A percentile compares a stretch with the other conserved stretches of the same genome.
These are phyloP conservation scores for Andinoacara biseriatus DNA, from an alignment of 2,113 vertebrate species.

Conservation along the genomic window DNA sequence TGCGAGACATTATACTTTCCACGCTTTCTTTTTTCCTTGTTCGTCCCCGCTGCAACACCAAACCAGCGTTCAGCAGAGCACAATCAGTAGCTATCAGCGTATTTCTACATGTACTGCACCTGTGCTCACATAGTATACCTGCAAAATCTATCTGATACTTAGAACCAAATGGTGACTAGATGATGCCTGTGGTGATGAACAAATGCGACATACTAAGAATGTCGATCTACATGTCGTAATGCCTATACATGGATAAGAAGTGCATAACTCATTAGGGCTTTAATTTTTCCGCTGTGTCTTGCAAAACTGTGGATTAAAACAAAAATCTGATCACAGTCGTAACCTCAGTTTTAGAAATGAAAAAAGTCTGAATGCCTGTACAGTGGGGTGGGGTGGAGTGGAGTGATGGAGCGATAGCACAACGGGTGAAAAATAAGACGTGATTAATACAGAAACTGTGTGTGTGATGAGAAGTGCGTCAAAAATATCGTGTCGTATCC, in stretches of 20 bases:
- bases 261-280: conserved; percentile 43
- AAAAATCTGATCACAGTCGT: conserved; percentile 12
- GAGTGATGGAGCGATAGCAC: conserved; percentile 24
- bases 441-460: conserved; percentile 38
- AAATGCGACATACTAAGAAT: conserved; percentile 64
- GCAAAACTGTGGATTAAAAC: conserved; percentile 33
- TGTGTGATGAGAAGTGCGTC: conserved; percentile 18
- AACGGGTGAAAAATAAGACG: conserved; percentile 52
- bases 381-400: conserved; percentile 44
- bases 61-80: conserved; percentile 64
- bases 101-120: conserved; percentile 59
- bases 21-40: conserved; percentile 12
- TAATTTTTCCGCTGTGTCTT: conserved; percentile 17
- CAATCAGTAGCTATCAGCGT: conserved; percentile 64
- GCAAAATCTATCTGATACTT: conserved; percentile 69
- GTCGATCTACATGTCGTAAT: conserved; percentile 69
- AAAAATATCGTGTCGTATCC: conserved; percentile 9
- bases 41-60: conserved; percentile 58
- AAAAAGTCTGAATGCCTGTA: conserved; percentile 36
- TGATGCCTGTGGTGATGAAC: conserved; percentile 52
- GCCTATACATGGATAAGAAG: conserved; percentile 45
- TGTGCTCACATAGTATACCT: conserved; percentile 61
- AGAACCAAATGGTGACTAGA: conserved; percentile 62
- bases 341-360: conserved; percentile 35
- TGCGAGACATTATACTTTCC: conserved; percentile 20